Conservation (phyloP, 2,113 vertebrate genomes). For the Ammospiza nelsoni region DNA sequence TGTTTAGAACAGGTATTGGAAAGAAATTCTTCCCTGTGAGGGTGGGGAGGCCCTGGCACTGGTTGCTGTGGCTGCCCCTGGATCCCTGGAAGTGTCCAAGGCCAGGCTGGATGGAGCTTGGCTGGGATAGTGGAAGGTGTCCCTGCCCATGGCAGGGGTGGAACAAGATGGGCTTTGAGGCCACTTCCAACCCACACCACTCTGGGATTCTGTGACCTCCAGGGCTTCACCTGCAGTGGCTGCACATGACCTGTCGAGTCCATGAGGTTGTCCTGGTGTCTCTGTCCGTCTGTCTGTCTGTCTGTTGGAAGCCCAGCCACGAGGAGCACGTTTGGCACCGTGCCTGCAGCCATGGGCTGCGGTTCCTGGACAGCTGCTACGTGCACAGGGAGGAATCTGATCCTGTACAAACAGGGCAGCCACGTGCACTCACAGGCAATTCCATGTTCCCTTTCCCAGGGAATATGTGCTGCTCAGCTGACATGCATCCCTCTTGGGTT, state of each 20-base stretch:
- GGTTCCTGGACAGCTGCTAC: background rate
- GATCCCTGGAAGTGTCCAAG: background rate
- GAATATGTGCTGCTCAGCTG: background rate
- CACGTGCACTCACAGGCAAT: background rate
- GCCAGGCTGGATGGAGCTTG: rapidly evolving
- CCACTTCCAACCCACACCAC: background rate
- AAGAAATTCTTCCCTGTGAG: background rate
- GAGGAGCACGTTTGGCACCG: rapidly evolving
- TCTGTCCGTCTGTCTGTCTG: background rate
- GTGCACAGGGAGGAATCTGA: background rate
- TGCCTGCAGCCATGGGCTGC: background rate
- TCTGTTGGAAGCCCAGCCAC: background rate
- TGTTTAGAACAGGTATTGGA: background rate
- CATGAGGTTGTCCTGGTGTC: background rate
- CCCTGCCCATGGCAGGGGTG: background rate
- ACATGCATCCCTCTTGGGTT: background rate
- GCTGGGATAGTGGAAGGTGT: background rate
- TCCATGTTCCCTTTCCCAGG: background rate
- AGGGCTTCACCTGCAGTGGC: background rate
- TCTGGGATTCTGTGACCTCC: background rate
- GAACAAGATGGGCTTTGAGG: rapidly evolving
- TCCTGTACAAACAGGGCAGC: background rate
- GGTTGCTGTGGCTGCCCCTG: background rate
- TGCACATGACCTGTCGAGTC: rapidly evolving
- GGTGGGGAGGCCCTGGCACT: rapidly evolving